Evolutionary conservation across 2,888 invertebrate species (phyloP), one percentile per base, ranked within the genome.

Genomic region (Thumatha senex): DNA sequence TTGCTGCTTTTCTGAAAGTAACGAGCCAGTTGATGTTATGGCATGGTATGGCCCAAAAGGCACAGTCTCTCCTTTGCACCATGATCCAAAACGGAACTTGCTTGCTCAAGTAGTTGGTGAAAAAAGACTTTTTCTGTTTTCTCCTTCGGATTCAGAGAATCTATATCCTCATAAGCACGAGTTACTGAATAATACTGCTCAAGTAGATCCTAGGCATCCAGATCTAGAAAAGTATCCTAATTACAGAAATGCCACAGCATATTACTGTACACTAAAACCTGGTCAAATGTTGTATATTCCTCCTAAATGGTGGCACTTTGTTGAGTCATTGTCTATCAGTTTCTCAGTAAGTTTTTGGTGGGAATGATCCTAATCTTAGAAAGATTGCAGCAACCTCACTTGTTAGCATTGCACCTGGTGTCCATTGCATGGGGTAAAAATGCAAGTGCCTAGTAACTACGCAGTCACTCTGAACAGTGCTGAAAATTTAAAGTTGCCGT

Each of bases 311-410:
- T 99, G 99, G 99, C 99, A 99, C 90, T 98, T 96, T 89, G 97
- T 99, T 5, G 94, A 95, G 59, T 96, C 98, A 0, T 88, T 98
- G 39, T 95, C 95, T 34, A 93, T 96, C 36, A 98, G 98, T 82
- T 98, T 99, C 83, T 99, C 99, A 12, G 96, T 99, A 0, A 99
- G 98, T 84, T 99, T 98, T 91, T 99, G 99, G 99, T 99, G 98
- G 97, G 89, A 94, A 74, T 96, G 84, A 93, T 13, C 13, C 5
- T 5, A 24, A 4, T 4, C 18, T 24, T 2, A 24, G 2, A 24
- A 24, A 24, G 7, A 24, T 7, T 38, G 1, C 10, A n/a, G n/a
- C n/a, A n/a, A n/a, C n/a, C n/a, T n/a, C n/a, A n/a, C n/a, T n/a
- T n/a, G n/a, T n/a, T n/a, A 1, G 12, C 3, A 15, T 38, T 10